phyloP scores from a whole-genome alignment of 2,797 vertebrate species.

The Epinephelus coioides region DNA sequence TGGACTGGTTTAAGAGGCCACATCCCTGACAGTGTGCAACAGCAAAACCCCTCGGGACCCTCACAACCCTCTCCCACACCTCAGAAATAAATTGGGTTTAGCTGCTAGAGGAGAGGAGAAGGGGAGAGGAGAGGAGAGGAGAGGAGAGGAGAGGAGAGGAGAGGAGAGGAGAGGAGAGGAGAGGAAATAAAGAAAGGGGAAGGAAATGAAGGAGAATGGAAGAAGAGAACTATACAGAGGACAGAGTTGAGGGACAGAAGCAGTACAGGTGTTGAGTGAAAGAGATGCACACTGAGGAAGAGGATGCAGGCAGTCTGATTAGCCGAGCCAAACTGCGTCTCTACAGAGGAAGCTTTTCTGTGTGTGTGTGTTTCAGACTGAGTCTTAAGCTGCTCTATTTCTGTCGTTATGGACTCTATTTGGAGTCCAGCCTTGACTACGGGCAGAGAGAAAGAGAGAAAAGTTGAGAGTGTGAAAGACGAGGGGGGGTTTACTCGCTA shows the following conservation, averaged over 20 bases:
- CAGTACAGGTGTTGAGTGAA: constrained; percentile 29
- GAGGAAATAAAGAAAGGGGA: neutral
- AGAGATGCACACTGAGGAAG: constrained; percentile 3
- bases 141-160: neutral
- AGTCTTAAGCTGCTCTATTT: constrained; percentile 33
- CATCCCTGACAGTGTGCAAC: constrained; percentile 53
- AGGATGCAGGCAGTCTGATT: constrained; percentile 27
- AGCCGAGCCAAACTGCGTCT: constrained; percentile 3
- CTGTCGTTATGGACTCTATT: constrained; percentile 28
- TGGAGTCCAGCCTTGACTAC: constrained; percentile 18
- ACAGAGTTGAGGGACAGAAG: neutral
- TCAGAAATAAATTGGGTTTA: constrained; percentile 74
- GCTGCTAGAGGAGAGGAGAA: constrained; percentile 28
- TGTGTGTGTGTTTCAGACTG: neutral
- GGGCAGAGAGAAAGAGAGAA: constrained; percentile 10
- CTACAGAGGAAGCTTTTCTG: neutral
- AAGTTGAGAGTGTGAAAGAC: constrained; percentile 17
- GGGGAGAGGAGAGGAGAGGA: neutral
- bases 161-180: neutral
- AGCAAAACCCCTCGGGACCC: constrained; percentile 44
- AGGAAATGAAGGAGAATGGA: neutral
- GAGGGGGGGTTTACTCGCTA: constrained; percentile 14
- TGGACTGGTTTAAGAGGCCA: constrained; percentile 50
- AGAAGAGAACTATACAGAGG: neutral
- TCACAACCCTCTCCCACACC: constrained; percentile 46